Base-by-base conservation (phyloP, 2,797 vertebrate genomes). In the Pterois miles region DNA sequence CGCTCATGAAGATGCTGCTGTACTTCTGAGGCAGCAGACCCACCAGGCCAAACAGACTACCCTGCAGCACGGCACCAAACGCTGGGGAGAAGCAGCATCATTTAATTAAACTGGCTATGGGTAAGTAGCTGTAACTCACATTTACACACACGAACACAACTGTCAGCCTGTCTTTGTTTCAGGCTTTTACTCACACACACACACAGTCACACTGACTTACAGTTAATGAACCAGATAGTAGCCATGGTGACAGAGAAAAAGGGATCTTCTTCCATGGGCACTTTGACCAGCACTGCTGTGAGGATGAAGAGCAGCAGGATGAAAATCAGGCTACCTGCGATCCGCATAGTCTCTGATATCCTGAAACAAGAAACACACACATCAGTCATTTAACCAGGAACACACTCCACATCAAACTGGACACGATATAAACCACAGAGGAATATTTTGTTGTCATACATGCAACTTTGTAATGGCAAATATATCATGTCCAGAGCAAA, bases 171-270 rank as follows among this genome's bases (percentile, higher is more conserved):
- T 18, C 2, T n/a, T 6, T 48, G 29, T 29, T 29, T 29, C 29
- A 29, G 29, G n/a, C n/a, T n/a, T n/a, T n/a, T n/a, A n/a, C 31
- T 4, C 31, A 33, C 31, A 33, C 31, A 33, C 31, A 33, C 31
- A 33, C 0, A 34, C 3, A 36, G 5, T 5, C 33, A n/a, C 36
- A 0, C 27, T 0, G 5, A 87, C 94, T 96, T 89, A 97, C 97
- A 97, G 86, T 97, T 97, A 74, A 97, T 97, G 92, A 97, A 96
- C 96, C 97, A 98, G 86, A 97, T 96, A 0, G 94, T 97, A 0
- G 96, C 94, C 97, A 98, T 97, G 76, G 96, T 98, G 88, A 97
- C 36, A 0, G 95, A 95, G 81, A 98, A 98, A 88, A 98, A 98
- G 53, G 16, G 43, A 7, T 89, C 91, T 0, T 84, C 77, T 2